Evolutionary conservation across 2,888 invertebrate genomes (phyloP).

Genomic region (Bugula neritina): DNA sequence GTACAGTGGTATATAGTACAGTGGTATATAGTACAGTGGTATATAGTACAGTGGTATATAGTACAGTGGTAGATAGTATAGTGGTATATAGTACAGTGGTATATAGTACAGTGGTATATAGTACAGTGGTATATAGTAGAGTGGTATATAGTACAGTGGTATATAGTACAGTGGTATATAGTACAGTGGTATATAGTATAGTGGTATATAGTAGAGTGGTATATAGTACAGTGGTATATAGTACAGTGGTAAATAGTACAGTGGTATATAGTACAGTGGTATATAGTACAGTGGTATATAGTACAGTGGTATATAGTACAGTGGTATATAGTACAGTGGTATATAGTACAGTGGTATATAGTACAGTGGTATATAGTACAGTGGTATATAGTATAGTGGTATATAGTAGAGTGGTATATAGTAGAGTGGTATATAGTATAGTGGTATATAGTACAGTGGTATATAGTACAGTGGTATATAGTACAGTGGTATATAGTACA

Average conservation of each 20-base stretch:
- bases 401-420: too few relatives aligned
- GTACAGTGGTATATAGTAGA: too few relatives aligned
- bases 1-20: not conserved
- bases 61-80: too few relatives aligned
- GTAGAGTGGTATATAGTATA: too few relatives aligned
- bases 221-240: not conserved
- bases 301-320: not conserved
- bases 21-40: not conserved
- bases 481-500: constrained; percentile 1
- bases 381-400: too few relatives aligned
- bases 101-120: too few relatives aligned
- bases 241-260: not conserved
- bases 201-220: too few relatives aligned
- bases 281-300: not conserved
- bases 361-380: not conserved
- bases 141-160: too few relatives aligned
- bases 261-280: not conserved
- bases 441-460: not conserved
- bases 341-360: not conserved
- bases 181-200: not conserved
- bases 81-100: too few relatives aligned
- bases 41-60: not conserved
- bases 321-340: not conserved
- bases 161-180: not conserved
- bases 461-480: not conserved